These are phyloP conservation scores for Ichneumon xanthorius DNA, from an alignment of 2,888 invertebrate genomes.

Conservation along the genomic window DNA sequence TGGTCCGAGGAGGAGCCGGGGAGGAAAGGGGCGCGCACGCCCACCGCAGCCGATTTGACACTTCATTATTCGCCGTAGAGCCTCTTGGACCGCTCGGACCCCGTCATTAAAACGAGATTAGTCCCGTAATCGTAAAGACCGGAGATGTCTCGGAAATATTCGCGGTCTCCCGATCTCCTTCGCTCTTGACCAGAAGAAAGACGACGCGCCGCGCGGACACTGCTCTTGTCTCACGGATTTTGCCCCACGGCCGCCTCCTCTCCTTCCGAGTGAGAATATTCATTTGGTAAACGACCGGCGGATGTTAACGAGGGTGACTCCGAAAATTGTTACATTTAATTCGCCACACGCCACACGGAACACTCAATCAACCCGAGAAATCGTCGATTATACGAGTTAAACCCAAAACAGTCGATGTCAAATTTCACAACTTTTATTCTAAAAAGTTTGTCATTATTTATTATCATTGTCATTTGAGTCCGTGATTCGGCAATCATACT, in stretches of 20 bases:
- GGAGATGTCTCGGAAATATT: conserved; percentile 65
- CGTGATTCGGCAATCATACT: too few relatives aligned
- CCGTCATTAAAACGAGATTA: conserved; percentile 85
- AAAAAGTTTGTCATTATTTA: background rate
- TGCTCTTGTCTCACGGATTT: conserved; percentile 9
- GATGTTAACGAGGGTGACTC: conserved; percentile 68
- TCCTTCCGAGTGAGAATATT: conserved; percentile 61
- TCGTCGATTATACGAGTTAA: conserved; percentile 28
- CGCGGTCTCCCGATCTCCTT: conserved; percentile 44
- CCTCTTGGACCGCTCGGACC: conserved; percentile 73
- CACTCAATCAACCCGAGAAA: conserved; percentile 48
- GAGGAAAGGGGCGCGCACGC: conserved; percentile 77
- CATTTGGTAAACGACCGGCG: conserved; percentile 56
- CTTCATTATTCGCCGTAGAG: conserved; percentile 83
- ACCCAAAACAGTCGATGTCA: background rate
- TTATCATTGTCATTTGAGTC: too few relatives aligned
- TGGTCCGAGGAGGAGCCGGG: conserved; percentile 59
- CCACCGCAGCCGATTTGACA: conserved; percentile 83
- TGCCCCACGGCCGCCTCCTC: background rate
- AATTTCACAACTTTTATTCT: background rate
- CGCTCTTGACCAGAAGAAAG: conserved; percentile 22
- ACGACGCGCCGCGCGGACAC: conserved; percentile 4
- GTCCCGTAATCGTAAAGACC: conserved; percentile 79
- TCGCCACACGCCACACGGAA: conserved; percentile 25
- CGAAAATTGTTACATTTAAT: conserved; percentile 64